Evolutionary conservation across 2,888 invertebrate species (phyloP), one percentile per base, ranked within the genome.

Genomic region (Pecten maximus): DNA sequence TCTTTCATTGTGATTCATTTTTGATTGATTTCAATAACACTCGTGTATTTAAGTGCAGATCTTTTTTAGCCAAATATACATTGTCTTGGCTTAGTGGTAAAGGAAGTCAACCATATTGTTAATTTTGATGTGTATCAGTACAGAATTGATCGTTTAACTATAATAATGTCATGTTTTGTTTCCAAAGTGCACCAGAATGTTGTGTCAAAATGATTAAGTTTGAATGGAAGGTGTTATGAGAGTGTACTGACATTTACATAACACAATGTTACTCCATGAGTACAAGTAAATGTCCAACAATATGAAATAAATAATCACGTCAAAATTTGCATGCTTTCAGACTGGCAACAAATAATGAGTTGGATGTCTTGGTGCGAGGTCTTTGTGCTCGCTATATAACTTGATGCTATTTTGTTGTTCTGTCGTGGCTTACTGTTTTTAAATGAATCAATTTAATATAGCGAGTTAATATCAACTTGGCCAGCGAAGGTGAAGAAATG

Each of bases 371-470:
- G 74, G 74, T 74, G 74, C 74, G 74, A 74, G 35, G 74, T 74
- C 74, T 74, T 74, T 74, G 74, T 74, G 23, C 74, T 74, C 0
- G 10, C 74, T 74, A 35, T 74, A 35, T 74, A 10, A 15, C 74
- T 74, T 74, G 74, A 74, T 74, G 74, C 74, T 74, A 74, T 74
- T 74, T 74, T 74, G 74, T 74, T 74, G 74, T 74, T 74, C 6
- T 74, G 28, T 35, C 74, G 6, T 74, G 74, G 74, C 74, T 74
- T 74, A 74, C 28, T 35, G 74, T 74, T 74, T 74, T 74, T 74
- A 74, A 74, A 74, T 35, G 74, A 74, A 74, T 74, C 74, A 74
- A 74, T 74, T 74, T 35, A 74, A 74, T 74, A 28, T 74, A 28
- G 35, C 74, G 12, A 74, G 74, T 74, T 74, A 74, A 74, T 74